Conservation (phyloP, 2,888 invertebrate genomes). For the Ochropleura plecta region DNA sequence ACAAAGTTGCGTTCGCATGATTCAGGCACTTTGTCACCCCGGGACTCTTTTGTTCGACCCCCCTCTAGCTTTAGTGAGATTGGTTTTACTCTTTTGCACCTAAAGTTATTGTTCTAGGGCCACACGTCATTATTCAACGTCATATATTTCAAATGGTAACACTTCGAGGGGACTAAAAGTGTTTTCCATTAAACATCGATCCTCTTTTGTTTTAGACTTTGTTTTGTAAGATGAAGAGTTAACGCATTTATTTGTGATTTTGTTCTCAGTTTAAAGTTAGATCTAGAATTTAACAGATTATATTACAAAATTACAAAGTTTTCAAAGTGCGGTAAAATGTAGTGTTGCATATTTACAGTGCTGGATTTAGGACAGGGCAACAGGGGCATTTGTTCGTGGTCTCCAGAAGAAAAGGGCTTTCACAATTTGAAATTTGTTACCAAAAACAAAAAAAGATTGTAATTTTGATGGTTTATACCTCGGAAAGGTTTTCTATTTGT, state of each 20-base stretch:
- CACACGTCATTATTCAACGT: conserved; percentile 87
- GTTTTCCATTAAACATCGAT: conserved; percentile 82
- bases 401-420: too few species aligned
- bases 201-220: conserved; percentile 64
- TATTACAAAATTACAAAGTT: neutral
- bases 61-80: conserved; percentile 82
- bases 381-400: too few species aligned
- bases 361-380: too few species aligned
- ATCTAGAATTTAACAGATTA: neutral
- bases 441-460: too few species aligned
- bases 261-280: neutral
- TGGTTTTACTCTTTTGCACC: conserved; percentile 86
- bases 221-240: conserved; percentile 9
- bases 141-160: conserved; percentile 83
- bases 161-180: conserved; percentile 81
- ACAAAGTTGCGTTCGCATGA: conserved; percentile 68
- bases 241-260: conserved; percentile 5
- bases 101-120: conserved; percentile 87
- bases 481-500: too few species aligned
- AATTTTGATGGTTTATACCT: too few species aligned
- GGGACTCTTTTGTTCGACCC: conserved; percentile 75
- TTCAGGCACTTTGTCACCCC: conserved; percentile 70
- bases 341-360: too few species aligned
- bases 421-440: too few species aligned
- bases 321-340: neutral